Base-by-base conservation (phyloP, 2,888 invertebrate genomes). In the Agrotis segetum region DNA sequence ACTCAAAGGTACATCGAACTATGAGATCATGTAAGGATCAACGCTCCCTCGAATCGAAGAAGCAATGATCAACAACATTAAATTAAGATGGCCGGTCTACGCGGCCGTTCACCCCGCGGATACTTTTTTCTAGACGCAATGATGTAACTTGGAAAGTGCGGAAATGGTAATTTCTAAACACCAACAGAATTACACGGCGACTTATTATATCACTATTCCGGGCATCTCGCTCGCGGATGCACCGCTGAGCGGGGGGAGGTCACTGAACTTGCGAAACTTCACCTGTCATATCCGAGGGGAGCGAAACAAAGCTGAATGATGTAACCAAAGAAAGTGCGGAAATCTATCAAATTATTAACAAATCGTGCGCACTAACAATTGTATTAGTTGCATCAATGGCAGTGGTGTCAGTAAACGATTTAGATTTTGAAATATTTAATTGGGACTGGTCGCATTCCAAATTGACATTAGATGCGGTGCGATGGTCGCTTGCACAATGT, bases 1-100 rank as follows among this genome's bases (percentile, higher is more conserved):
- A 77, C 79, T 72, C 71, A 83, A 84, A 81, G 80, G 85, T 72
- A 87, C 88, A 85, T 87, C 85, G 84, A 82, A 85, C 88, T 94
- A 95, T 96, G 96, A 96, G 95, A 95, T 96, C 95, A 96, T 91
- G 81, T 86, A 90, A 95, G 95, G 96, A 96, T 95, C 96, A 96
- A 95, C 88, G 96, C 88, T 93, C 96, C 86, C 83, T 86, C 91
- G 90, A 92, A 93, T 92, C 92, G 84, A 92, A 79, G 68, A 63
- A 92, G 90, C 92, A 91, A 91, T 94, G 94, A 94, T 92, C 91
- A 90, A 89, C 90, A 90, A 90, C 88, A 88, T 87, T 85, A 87
- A 90, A 89, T 90, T 88, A 89, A 88, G 88, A 89, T 84, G 85
- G 90, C 88, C 88, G 89, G 87, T 87, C 88, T 89, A 86, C 88